Evolutionary conservation across 2,888 invertebrate species (phyloP).

Genomic region (Nezara viridula): DNA sequence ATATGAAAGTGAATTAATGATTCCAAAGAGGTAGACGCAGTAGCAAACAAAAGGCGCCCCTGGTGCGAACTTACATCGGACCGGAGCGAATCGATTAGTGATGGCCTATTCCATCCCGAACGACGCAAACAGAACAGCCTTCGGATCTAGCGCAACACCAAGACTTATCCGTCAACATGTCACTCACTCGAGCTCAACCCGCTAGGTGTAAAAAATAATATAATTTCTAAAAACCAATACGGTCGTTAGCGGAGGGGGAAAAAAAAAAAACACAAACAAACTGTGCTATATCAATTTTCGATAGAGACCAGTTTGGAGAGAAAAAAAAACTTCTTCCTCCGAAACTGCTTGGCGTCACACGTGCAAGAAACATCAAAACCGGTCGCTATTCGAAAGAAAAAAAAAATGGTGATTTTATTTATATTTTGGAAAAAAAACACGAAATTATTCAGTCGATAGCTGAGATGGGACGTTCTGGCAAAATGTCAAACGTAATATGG

Average conservation of each 20-base stretch:
- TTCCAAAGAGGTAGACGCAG: neutral
- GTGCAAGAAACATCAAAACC: neutral
- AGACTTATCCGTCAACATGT: neutral
- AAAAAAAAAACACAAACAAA: neutral
- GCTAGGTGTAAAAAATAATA: neutral
- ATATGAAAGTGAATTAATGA: neutral
- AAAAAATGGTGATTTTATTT: neutral
- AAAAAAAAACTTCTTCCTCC: neutral
- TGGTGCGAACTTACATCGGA: neutral
- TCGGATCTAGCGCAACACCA: neutral
- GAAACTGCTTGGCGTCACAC: neutral
- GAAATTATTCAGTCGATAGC: neutral
- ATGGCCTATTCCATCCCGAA: slow-evolving; percentile 2
- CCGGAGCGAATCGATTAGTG: neutral
- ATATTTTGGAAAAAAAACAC: neutral
- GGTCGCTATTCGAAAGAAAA: neutral
- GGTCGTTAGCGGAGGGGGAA: neutral
- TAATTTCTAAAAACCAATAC: neutral
- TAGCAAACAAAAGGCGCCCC: neutral
- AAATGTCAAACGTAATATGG: neutral
- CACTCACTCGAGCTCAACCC: neutral
- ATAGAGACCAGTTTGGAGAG: neutral
- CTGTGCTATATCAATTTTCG: neutral
- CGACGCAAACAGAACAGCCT: neutral
- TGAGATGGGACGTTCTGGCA: neutral